phyloP scores from a whole-genome alignment of 2,797 vertebrate species.

The Amniataba percoides region DNA sequence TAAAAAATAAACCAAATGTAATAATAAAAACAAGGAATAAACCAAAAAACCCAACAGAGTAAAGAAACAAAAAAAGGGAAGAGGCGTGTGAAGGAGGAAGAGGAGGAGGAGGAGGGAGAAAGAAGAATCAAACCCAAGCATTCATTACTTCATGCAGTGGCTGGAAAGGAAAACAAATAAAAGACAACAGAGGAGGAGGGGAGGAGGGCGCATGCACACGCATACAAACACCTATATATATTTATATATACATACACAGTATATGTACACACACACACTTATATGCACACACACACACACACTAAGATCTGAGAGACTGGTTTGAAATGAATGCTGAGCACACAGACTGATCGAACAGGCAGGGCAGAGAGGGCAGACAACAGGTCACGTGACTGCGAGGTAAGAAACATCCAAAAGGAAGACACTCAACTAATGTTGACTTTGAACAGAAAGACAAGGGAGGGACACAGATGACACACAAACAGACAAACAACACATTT shows the following conservation, averaged over 20 bases:
- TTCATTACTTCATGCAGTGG: slow-evolving; percentile 89
- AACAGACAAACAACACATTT: slow-evolving; percentile 83
- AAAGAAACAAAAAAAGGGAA: slow-evolving; percentile 64
- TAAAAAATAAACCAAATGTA: slow-evolving; percentile 82
- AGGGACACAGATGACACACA: slow-evolving; percentile 84
- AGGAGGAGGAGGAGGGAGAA: slow-evolving; percentile 80
- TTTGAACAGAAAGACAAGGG: slow-evolving; percentile 83
- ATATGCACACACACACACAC: slow-evolving; percentile 57
- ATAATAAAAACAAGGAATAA: slow-evolving; percentile 76
- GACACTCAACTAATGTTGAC: slow-evolving; percentile 89
- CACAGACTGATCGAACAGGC: slow-evolving; percentile 73
- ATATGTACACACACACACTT: slow-evolving; percentile 59
- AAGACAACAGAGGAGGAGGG: slow-evolving; percentile 79
- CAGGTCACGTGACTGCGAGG: slow-evolving; percentile 82
- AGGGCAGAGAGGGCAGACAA: slow-evolving; percentile 78
- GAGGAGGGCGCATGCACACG: slow-evolving; percentile 73
- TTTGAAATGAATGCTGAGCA: slow-evolving; percentile 80
- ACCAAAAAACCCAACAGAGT: slow-evolving; percentile 72
- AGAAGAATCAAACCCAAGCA: slow-evolving; percentile 89
- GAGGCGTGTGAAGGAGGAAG: slow-evolving; percentile 75
- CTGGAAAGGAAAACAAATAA: slow-evolving; percentile 84
- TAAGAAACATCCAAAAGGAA: slow-evolving; percentile 87
- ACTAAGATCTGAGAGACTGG: slow-evolving; percentile 72
- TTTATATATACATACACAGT: slow-evolving; percentile 42
- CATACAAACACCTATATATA: slow-evolving; percentile 74